Evolutionary conservation across 1,140 invertebrate genomes (phyloP), one percentile per base, ranked within the genome.

Genomic region (Nixonia krombeini): DNA sequence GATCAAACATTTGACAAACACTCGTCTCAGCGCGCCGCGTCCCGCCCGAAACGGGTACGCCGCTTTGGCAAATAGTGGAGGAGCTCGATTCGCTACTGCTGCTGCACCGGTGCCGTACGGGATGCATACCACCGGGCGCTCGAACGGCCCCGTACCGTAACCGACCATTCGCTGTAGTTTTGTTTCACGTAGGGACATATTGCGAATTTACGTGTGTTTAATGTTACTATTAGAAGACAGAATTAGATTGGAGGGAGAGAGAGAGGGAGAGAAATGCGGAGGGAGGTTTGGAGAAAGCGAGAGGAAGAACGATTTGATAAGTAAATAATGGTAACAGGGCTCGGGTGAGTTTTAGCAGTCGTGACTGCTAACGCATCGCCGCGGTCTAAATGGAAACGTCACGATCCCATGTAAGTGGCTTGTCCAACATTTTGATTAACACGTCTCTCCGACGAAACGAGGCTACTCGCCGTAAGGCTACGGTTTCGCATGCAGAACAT

Each of bases 341-440:
- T 25, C 57, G 23, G n/a, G n/a, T n/a, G n/a, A n/a, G n/a, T n/a
- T n/a, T n/a, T n/a, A n/a, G 57, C 29, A 66, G 68, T 66, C 68
- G 68, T 70, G 68, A 70, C 59, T 71, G 73, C 66, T 47, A 58
- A 59, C 49, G 61, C 65, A 63, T 65, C 61, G 58, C 66, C 66
- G 41, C 65, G 56, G 72, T 73, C 75, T 84, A 83, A 85, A 84
- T 84, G 82, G 83, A 81, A 84, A 85, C 83, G 82, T 85, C 83
- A 82, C 74, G 78, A 73, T 73, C 73, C 66, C 79, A 69, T 84
- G 82, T 85, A 85, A 85, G 83, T 84, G 83, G 82, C 82, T 84
- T 85, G 83, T 85, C 81, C 79, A 84, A 84, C 83, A 85, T 85
- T 84, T 84, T 84, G 84, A 85, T 85, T 84, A 84, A 84, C 83